Evolutionary conservation across 2,113 vertebrate genomes (phyloP), one percentile per base, ranked within the genome.

Genomic region (Rousettus leschenaultii): DNA sequence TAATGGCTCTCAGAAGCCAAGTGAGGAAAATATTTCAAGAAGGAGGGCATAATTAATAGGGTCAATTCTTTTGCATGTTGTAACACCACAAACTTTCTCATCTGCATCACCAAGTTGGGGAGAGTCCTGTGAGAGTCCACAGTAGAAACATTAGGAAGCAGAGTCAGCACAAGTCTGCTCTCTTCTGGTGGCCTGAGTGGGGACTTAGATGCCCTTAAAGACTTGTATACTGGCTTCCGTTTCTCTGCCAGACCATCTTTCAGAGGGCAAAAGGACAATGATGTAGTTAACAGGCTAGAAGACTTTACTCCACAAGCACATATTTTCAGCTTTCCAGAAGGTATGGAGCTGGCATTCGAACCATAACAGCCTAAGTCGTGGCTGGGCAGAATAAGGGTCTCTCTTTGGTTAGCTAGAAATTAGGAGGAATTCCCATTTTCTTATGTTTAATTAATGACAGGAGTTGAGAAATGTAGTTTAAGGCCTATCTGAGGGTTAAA

Each of bases 1-100:
- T 86, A 88, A 95, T 78, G 30, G 38, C 33, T 85, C 82, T 74
- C 30, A 55, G 89, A 93, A 63, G 86, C 43, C 93, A 96, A 91
- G 63, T 30, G 30, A 89, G 53, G 45, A 61, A 57, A 68, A 74
- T 86, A 91, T 83, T 97, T 91, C 94, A 95, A 55, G 73, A 19
- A 82, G 40, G 33, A 92, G 57, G 43, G 19, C 63, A 43, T 74
- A 73, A 89, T 35, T 63, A 88, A 89, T 70, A 91, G 74, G 74
- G 78, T 33, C 83, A 93, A 57, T 4, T 38, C 10, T 91, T 59
- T 15, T 21, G 24, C 3, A 35, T 33, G 28, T 85, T 57, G 22
- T 4, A 28, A 40, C 15, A 19, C 30, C 38, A 61, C 22, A 75
- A 2, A 73, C 59, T 35, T 80, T 73, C 21, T 59, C 88, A 40